These are phyloP conservation scores for Pangasianodon gigas DNA, from an alignment of 2,113 vertebrate species.

Conservation along the genomic window DNA sequence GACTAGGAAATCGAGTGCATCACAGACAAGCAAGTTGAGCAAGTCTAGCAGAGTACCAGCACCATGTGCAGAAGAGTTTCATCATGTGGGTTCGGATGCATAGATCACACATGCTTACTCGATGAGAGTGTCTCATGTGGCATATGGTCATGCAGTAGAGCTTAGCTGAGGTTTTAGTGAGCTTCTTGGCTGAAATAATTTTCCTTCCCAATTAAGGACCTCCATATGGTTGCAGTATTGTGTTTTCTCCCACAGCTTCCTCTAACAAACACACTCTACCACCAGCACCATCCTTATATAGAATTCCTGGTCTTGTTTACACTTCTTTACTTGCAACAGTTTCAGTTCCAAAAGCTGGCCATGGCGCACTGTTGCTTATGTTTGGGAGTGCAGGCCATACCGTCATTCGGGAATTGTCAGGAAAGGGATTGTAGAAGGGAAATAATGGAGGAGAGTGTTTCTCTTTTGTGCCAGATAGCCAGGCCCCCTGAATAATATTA, in stretches of 20 bases:
- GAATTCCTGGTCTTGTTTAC: neutral
- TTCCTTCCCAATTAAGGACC: conserved; percentile 60
- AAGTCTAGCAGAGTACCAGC: conserved; percentile 25
- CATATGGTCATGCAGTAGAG: conserved; percentile 55
- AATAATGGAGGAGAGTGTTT: neutral
- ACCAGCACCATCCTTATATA: neutral
- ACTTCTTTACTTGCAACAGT: neutral
- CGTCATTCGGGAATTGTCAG: neutral
- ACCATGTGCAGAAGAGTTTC: neutral
- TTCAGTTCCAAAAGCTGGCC: neutral
- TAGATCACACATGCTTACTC: conserved; percentile 44
- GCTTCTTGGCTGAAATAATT: conserved; percentile 60
- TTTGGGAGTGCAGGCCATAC: neutral
- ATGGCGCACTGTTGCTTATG: too few species aligned
- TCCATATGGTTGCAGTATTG: conserved; percentile 5
- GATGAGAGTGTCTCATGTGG: conserved; percentile 49
- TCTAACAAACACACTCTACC: too few species aligned
- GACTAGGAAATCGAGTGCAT: conserved; percentile 8
- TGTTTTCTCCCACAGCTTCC: neutral
- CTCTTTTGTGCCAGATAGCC: neutral
- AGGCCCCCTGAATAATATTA: neutral
- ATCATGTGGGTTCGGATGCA: conserved; percentile 42
- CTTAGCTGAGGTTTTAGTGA: conserved; percentile 54
- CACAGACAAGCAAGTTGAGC: conserved; percentile 1
- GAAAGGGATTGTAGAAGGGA: neutral